These are phyloP conservation scores for Tapirus indicus DNA, from an alignment of 2,797 vertebrate species.

Conservation along the genomic window DNA sequence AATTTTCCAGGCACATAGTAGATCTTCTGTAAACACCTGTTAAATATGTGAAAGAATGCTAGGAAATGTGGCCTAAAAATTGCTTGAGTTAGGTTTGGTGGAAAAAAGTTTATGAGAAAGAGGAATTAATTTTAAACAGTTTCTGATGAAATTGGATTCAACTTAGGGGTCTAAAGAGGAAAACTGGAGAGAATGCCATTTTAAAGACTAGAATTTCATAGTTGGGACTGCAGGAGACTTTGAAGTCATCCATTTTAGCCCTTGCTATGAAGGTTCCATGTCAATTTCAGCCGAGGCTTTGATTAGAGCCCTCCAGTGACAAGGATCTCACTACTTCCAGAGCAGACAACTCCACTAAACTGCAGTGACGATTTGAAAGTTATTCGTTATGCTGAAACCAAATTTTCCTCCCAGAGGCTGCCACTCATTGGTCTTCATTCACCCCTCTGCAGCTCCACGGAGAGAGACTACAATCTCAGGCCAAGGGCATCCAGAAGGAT, in stretches of 20 bases:
- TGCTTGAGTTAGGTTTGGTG: background rate
- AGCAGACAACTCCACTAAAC: background rate
- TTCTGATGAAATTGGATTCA: background rate
- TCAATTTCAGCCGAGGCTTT: background rate
- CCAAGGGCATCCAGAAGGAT: background rate
- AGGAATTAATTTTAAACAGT: background rate
- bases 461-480: background rate
- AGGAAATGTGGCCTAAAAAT: background rate
- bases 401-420: background rate
- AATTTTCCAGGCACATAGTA: background rate
- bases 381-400: background rate
- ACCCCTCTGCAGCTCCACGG: background rate
- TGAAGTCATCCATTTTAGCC: background rate
- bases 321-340: background rate
- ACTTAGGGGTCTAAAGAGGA: background rate
- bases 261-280: background rate
- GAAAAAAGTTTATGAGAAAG: background rate
- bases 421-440: background rate
- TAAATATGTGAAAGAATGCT: background rate
- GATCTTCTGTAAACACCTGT: background rate
- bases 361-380: background rate
- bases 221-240: background rate
- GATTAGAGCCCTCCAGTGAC: fast-evolving
- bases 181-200: background rate
- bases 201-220: background rate